Percentiles rank a stretch among this genome's conserved stretches.
Evolutionary conservation across 2,113 vertebrate species (phyloP).

Genomic region (Cynopterus brachyotis): DNA sequence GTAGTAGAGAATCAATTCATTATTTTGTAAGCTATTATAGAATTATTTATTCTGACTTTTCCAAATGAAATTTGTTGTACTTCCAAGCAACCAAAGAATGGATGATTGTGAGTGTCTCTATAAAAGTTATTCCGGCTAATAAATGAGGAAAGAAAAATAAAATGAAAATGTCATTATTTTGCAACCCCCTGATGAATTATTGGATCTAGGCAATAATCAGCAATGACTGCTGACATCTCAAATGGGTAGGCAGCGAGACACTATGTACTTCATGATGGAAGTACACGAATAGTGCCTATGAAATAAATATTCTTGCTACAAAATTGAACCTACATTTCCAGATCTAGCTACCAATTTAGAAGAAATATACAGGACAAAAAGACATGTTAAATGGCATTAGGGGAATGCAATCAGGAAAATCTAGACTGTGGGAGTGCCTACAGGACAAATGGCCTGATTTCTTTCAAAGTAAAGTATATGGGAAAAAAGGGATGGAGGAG

Average conservation of each 20-base stretch:
- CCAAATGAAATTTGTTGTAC: background rate
- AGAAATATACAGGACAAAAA: background rate
- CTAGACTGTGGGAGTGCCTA: background rate
- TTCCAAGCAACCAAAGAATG: background rate
- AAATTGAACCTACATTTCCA: background rate
- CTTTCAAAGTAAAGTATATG: slow-evolving; percentile 4
- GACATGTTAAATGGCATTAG: background rate
- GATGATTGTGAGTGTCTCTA: background rate
- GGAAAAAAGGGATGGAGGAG: background rate
- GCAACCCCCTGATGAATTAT: background rate
- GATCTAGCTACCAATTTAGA: background rate
- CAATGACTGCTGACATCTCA: background rate
- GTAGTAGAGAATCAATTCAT: background rate
- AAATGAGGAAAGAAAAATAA: slow-evolving; percentile 7
- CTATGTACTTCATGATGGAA: background rate
- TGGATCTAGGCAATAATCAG: background rate
- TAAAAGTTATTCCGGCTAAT: background rate
- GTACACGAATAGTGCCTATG: background rate
- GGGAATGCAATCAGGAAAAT: background rate
- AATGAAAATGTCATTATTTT: background rate
- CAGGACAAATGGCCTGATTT: background rate
- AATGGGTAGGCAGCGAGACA: background rate
- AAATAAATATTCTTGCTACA: slow-evolving; percentile 3
- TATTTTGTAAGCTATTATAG: background rate
- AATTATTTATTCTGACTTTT: slow-evolving; percentile 18